Conservation (phyloP, 2,797 vertebrate species). For the Enteromius viviparus region DNA sequence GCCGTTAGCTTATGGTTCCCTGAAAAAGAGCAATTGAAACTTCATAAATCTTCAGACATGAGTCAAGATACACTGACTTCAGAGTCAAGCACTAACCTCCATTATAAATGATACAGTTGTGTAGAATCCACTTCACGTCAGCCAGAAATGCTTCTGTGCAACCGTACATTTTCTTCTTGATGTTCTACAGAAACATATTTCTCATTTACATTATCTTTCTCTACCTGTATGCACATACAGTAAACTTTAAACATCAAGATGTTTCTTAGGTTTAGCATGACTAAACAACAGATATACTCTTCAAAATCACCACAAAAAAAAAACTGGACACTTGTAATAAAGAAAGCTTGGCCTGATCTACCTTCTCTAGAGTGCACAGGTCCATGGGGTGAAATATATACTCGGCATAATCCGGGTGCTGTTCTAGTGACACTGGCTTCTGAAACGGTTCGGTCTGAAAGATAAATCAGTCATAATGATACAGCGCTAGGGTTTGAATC, state of each 20-base stretch:
- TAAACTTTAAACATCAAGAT: not conserved
- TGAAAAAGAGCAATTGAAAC: slow-evolving; percentile 67
- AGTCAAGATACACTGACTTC: slow-evolving; percentile 23
- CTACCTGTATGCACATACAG: not conserved
- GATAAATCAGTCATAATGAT: slow-evolving; percentile 24
- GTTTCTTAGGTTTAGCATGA: not conserved
- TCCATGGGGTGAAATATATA: slow-evolving; percentile 99
- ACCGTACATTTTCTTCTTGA: slow-evolving; percentile 99
- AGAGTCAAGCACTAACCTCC: slow-evolving; percentile 81
- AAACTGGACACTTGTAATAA: not conserved
- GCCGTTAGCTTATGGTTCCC: slow-evolving; percentile 98
- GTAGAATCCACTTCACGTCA: slow-evolving; percentile 98
- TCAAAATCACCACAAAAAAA: not conserved
- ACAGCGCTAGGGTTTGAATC: not conserved
- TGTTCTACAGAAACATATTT: slow-evolving; percentile 79
- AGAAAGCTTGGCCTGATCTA: slow-evolving; percentile 64
- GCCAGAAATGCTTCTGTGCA: slow-evolving; percentile 98
- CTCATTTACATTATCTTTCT: not conserved
- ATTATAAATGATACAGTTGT: slow-evolving; percentile 99
- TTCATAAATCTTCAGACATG: not conserved
- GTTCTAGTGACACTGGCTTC: slow-evolving; percentile 96
- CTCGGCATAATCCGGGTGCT: slow-evolving; percentile 97
- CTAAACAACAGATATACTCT: not conserved
- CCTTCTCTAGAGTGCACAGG: slow-evolving; percentile 97
- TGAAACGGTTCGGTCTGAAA: slow-evolving; percentile 96